Evolutionary conservation across 2,797 vertebrate genomes (phyloP), one percentile per base, ranked within the genome.

Genomic region (Danio choprae): DNA sequence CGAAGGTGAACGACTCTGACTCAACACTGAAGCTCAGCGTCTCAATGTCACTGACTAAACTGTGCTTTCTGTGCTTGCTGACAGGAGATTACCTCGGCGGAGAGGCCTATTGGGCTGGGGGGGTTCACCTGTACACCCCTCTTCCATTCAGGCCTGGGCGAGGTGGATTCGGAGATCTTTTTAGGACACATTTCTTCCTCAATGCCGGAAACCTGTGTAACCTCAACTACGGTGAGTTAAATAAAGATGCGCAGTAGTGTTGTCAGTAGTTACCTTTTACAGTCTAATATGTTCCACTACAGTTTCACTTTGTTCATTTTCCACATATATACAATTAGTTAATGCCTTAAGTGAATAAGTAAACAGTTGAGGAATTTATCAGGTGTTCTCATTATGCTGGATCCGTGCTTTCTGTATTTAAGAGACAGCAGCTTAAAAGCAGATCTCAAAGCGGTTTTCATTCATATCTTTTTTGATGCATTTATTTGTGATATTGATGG

Each of bases 201-300:
- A 99, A 99, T 5, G 97, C 97, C 0, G 98, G 98, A 72, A 99
- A 99, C 85, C 95, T 99, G 81, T 99, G 98, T 89, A 98, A 97
- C 90, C 95, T 99, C 72, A 96, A 98, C 90, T 99, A 99, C 1
- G 97, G 98, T 99, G 85, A 91, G 90, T 71, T 5, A 13, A 8
- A 64, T 41, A 64, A n/a, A 56, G 38, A 38, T 48, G 0, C 4
- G 74, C 12, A 55, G 16, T 11, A 15, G 12, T 55, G 16, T n/a
- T 55, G 43, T 44, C 43, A 44, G 43, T n/a, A n/a, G n/a, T n/a
- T n/a, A n/a, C n/a, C n/a, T n/a, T n/a, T n/a, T n/a, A n/a, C n/a
- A n/a, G n/a, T n/a, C n/a, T n/a, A n/a, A n/a, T n/a, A n/a, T 29
- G 29, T 29, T 29, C 29, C 29, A 29, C 29, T 29, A 29, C 29